Evolutionary conservation across 2,113 vertebrate genomes (phyloP), one percentile per base, ranked within the genome.

Genomic region (Phylloscopus trochilus): DNA sequence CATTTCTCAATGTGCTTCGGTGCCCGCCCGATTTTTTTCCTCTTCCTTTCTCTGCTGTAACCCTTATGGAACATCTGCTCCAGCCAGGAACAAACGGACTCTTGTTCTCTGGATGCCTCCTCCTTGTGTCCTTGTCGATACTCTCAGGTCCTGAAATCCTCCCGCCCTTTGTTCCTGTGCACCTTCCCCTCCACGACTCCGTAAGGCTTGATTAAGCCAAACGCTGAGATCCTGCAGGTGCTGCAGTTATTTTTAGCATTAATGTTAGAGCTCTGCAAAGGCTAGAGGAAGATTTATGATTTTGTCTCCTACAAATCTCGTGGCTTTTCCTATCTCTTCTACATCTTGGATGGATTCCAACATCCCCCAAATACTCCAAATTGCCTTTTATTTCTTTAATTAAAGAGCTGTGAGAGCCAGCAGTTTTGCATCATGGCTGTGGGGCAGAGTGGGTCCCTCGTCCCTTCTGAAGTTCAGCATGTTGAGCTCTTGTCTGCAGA

Each of bases 221-320:
- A 94, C 3, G 51, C 46, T 87, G 82, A 91, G 88, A 67, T 93
- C 83, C 77, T 27, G 0, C 58, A 74, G 49, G 79, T 72, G 5
- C 76, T 87, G 49, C 41, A 53, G 79, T 95, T 97, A 97, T 97
- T 97, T 97, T 98, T 97, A 96, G 90, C 73, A 79, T 95, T 90
- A 80, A 76, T 22, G 16, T 94, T 85, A 64, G 41, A 84, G 47
- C 92, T 97, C 84, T 95, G 55, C 46, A 80, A 96, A 96, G 66
- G 87, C 18, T 77, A 92, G 39, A 85, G 88, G 76, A 95, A 95
- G 93, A 95, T 96, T 83, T 94, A 90, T 94, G 80, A 39, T 82
- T 97, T 97, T 81, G 52, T 96, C 75, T 70, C 87, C 84, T 75
- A 44, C 91, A 91, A 79, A 84, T 92, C 96, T 93, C 6, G 0